Evolutionary conservation across 2,797 vertebrate genomes (phyloP).

Genomic region (Lemur catta): DNA sequence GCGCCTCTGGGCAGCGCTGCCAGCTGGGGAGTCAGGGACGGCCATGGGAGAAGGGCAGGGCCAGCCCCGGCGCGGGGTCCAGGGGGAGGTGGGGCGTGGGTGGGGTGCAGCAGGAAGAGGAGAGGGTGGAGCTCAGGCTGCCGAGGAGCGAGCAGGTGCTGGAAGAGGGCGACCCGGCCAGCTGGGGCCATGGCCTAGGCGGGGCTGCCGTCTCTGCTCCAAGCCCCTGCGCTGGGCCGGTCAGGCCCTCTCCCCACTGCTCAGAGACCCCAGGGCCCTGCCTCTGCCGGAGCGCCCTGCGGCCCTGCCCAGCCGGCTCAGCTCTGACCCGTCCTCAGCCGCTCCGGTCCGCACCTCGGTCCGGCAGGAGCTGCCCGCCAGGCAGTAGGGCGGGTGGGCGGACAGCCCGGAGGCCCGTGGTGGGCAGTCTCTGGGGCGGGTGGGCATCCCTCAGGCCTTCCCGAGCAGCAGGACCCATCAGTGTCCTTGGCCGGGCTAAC

Average conservation of each 20-base stretch:
- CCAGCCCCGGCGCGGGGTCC: background rate
- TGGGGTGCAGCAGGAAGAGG: background rate
- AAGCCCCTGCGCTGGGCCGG: background rate
- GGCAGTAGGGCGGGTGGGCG: slow-evolving; percentile 64
- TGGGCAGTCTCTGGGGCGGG: slow-evolving; percentile 82
- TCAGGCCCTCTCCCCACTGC: slow-evolving; percentile 13
- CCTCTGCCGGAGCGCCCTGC: slow-evolving; percentile 57
- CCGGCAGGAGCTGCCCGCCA: slow-evolving; percentile 75
- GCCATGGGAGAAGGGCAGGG: background rate
- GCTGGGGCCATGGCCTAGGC: background rate
- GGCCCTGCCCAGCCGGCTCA: slow-evolving; percentile 68
- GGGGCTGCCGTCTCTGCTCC: slow-evolving; percentile 43
- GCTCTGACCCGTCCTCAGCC: slow-evolving; percentile 67
- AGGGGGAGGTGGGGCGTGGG: background rate
- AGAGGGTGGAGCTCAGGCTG: slow-evolving; percentile 4
- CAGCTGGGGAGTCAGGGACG: background rate
- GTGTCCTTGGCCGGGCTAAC: slow-evolving; percentile 82
- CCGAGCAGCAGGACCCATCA: slow-evolving; percentile 84
- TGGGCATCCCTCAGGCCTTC: slow-evolving; percentile 84
- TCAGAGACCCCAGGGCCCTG: slow-evolving; percentile 70
- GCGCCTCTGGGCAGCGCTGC: background rate
- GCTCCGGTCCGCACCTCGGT: slow-evolving; percentile 69
- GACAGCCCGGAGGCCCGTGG: slow-evolving; percentile 77
- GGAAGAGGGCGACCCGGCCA: background rate
- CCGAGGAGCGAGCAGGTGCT: background rate